Evolutionary conservation across 2,888 invertebrate species (phyloP), one percentile per base, ranked within the genome.

Genomic region (Cryptophagus acutangulus): DNA sequence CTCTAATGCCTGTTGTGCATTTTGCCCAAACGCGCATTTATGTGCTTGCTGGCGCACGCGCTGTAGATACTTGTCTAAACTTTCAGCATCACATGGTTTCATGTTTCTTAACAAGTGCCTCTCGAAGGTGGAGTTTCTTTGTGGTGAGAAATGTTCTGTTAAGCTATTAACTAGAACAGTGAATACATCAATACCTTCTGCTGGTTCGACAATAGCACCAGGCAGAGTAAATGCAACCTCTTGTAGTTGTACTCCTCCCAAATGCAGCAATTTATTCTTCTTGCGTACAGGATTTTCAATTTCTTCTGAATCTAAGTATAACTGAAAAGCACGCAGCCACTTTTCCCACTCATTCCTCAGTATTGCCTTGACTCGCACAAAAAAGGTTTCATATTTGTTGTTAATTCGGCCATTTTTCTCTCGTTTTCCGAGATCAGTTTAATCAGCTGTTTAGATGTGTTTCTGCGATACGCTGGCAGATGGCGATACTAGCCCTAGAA

Each of bases 11-110:
- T 47, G 33, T 33, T 41, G 24, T 29, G 25, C 48, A 10, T 38
- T 41, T 18, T 53, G 48, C 5, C 45, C 52, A 45, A 58, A 61
- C 30, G 44, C 28, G 44, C 58, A 62, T 34, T 57, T 56, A 10
- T 40, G 37, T 6, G 55, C 54, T 45, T 62, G 62, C 16, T 56
- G 44, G 14, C 58, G 40, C 8, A 55, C 14, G 26, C 49, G 43
- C 13, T 56, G 30, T 3, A 62, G 16, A 43, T 52, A 59, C 25
- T 59, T 56, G 13, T 49, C 45, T 29, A 63, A 51, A 6, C 37
- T 55, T 36, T 61, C 60, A 13, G 36, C 53, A 9, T 41, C 40
- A 33, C 47, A 50, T 34, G 54, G 56, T 15, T 12, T 34, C 2
- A 38, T 2, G 3, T 15, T 17, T n/a, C 38, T 3, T 12, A 38